phyloP scores from a whole-genome alignment of 2,797 vertebrate genomes.

The Xenentodon cancila region DNA sequence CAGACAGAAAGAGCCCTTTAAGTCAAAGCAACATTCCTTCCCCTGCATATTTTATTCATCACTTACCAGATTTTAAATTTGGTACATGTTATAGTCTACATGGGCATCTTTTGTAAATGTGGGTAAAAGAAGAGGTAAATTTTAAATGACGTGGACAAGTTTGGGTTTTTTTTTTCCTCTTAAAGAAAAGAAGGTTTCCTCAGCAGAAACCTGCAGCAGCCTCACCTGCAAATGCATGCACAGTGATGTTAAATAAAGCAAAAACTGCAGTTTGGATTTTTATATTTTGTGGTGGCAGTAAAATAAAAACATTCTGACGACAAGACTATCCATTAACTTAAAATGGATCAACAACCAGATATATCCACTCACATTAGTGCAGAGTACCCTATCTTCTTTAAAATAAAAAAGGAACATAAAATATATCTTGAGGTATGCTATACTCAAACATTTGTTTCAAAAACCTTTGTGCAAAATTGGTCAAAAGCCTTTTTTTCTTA shows the following conservation, averaged over 20 bases:
- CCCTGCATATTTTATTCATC: background rate
- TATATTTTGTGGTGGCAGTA: slow-evolving; percentile 16
- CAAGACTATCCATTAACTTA: slow-evolving; percentile 26
- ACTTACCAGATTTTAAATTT: background rate
- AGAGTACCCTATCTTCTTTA: slow-evolving; percentile 36
- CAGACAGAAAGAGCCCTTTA: background rate
- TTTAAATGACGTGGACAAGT: background rate
- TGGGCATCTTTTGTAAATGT: background rate
- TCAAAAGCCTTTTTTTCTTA: slow-evolving; percentile 37
- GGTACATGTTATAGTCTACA: background rate
- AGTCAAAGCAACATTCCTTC: background rate
- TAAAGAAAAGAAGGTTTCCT: slow-evolving; percentile 5
- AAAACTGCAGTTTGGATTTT: slow-evolving; percentile 11
- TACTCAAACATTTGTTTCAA: slow-evolving; percentile 30
- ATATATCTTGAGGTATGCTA: slow-evolving; percentile 49
- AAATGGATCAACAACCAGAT: slow-evolving; percentile 25
- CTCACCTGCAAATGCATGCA: slow-evolving; percentile 22
- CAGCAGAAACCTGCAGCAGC: slow-evolving; percentile 19
- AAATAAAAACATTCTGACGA: slow-evolving; percentile 32
- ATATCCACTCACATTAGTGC: slow-evolving; percentile 30
- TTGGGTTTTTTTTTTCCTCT: slow-evolving; percentile 2
- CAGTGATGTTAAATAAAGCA: slow-evolving; percentile 17
- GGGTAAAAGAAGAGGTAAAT: background rate
- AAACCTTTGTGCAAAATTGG: slow-evolving; percentile 52
- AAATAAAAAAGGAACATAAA: slow-evolving; percentile 21